These are phyloP conservation scores for Amiota communis DNA, from an alignment of 2,888 invertebrate genomes.

Conservation along the genomic window DNA sequence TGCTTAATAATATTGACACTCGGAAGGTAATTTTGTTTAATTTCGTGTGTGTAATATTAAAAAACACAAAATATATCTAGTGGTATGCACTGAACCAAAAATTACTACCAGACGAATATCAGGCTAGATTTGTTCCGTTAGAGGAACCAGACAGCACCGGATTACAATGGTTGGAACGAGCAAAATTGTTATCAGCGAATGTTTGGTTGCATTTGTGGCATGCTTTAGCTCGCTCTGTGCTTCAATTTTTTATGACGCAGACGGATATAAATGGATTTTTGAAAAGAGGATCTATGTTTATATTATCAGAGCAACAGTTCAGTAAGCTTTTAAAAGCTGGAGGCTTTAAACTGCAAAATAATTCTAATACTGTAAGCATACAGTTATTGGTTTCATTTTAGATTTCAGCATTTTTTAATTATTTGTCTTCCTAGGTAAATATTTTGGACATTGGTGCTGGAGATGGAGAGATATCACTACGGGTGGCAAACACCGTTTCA, in stretches of 20 bases:
- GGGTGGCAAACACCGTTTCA: constrained; percentile 78
- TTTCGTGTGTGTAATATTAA: no score
- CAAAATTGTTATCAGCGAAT: constrained; percentile 70
- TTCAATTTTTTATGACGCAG: constrained; percentile 92
- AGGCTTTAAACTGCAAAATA: constrained; percentile 58
- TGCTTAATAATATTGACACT: constrained; percentile 71
- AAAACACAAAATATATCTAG: constrained; percentile 49
- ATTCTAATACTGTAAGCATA: constrained; percentile 54
- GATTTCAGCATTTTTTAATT: background rate
- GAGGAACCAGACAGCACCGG: constrained; percentile 70
- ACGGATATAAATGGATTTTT: constrained; percentile 96
- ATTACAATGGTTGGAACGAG: constrained; percentile 68
- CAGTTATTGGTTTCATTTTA: constrained; percentile 52
- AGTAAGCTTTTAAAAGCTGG: constrained; percentile 70
- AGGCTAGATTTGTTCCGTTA: constrained; percentile 69
- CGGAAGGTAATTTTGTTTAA: constrained; percentile 59
- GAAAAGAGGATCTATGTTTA: constrained; percentile 97
- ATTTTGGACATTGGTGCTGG: constrained; percentile 94
- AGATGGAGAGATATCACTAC: constrained; percentile 92
- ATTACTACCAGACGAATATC: constrained; percentile 65
- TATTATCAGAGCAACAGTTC: constrained; percentile 89
- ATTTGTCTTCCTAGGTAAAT: constrained; percentile 67
- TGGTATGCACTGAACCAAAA: constrained; percentile 69
- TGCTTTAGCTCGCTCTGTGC: constrained; percentile 86
- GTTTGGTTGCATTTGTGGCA: constrained; percentile 93